Conservation (phyloP, 2,888 invertebrate species). For the Blastobasis lacticolella region DNA sequence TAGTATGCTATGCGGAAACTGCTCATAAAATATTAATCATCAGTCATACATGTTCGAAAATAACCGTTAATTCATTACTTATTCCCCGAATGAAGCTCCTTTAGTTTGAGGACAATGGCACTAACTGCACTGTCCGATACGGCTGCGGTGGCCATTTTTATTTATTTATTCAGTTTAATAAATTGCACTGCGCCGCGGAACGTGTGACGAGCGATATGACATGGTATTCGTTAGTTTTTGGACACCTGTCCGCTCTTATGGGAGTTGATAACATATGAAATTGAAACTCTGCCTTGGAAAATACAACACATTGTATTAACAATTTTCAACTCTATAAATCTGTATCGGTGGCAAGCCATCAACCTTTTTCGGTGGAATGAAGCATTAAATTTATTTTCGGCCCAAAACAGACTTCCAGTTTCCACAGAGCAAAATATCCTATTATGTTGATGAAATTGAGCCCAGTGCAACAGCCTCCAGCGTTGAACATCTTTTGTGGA, state of each 20-base stretch:
- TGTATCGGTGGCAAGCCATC: neutral
- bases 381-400: neutral
- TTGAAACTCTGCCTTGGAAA: neutral
- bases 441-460: neutral
- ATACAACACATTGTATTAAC: neutral
- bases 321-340: neutral
- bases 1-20: too few species aligned
- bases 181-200: neutral
- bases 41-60: neutral
- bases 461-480: neutral
- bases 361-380: neutral
- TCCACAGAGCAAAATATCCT: too few species aligned
- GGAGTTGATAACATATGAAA: neutral
- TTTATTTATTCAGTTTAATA: neutral
- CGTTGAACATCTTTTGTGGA: neutral
- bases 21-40: too few species aligned
- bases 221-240: neutral
- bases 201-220: neutral
- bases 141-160: conserved; percentile 12
- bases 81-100: neutral
- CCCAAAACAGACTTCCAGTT: too few species aligned
- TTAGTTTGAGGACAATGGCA: conserved; percentile 11
- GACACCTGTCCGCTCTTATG: neutral
- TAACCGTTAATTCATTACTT: conserved; percentile 20
- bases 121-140: conserved; percentile 5